A percentile compares a stretch with the other conserved stretches of the same genome.
Conservation (phyloP, 2,113 vertebrate species). For the Peromyscus californicus region DNA sequence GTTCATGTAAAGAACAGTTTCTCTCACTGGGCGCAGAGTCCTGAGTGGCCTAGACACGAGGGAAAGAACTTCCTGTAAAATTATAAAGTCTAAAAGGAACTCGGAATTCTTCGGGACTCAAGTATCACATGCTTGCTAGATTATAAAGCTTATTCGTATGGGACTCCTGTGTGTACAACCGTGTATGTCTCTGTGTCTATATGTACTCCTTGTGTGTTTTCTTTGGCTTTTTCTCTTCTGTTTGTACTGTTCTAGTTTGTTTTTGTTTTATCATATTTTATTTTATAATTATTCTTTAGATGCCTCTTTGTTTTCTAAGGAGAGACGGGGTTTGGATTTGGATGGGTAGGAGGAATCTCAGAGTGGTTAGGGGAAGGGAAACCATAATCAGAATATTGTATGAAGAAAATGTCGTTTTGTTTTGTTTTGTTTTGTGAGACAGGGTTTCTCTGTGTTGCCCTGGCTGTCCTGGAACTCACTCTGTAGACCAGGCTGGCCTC, state of each 20-base stretch:
- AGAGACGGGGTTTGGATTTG: background rate
- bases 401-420: background rate
- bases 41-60: background rate
- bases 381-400: background rate
- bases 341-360: background rate
- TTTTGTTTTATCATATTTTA: background rate
- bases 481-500: background rate
- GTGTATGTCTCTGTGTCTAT: background rate
- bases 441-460: background rate
- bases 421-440: background rate
- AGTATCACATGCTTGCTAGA: background rate
- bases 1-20: background rate
- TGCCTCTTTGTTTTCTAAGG: background rate
- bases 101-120: background rate
- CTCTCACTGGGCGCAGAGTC: background rate
- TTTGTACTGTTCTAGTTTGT: background rate
- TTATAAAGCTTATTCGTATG: background rate
- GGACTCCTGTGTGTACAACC: background rate
- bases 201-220: background rate
- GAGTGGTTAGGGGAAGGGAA: background rate
- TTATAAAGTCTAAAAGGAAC: background rate
- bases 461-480: background rate
- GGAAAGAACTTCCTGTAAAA: slow-evolving; percentile 49
- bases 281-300: background rate
- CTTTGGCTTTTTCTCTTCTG: background rate